phyloP scores from a whole-genome alignment of 2,113 vertebrate genomes.

The Rhinoderma darwinii region DNA sequence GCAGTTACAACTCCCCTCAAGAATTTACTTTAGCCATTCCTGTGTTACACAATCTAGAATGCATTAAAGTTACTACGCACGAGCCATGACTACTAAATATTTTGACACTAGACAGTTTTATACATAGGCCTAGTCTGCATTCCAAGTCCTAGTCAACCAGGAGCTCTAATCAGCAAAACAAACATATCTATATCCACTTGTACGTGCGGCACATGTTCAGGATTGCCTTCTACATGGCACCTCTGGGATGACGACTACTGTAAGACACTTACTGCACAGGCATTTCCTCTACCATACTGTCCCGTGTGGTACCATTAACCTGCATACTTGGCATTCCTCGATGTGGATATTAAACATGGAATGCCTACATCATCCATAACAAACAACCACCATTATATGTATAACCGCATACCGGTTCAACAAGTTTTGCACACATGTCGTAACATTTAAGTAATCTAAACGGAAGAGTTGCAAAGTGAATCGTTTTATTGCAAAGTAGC shows the following conservation, averaged over 20 bases:
- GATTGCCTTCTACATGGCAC: neutral
- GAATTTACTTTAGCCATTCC: neutral
- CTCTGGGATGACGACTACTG: neutral
- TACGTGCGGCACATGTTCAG: neutral
- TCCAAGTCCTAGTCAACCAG: neutral
- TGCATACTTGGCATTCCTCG: conserved; percentile 26
- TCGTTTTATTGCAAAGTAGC: neutral
- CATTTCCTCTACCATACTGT: neutral
- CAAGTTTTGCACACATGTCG: conserved; percentile 19
- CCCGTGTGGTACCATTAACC: neutral
- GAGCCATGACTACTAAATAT: neutral
- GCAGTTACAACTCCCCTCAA: neutral
- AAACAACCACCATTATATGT: neutral
- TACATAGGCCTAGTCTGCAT: neutral
- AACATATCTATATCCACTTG: neutral
- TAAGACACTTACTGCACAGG: neutral
- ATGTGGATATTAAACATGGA: conserved; percentile 23
- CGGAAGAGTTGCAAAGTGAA: neutral
- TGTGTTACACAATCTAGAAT: neutral
- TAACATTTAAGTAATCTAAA: neutral
- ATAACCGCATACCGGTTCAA: neutral
- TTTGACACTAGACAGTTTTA: neutral
- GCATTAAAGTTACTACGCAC: neutral
- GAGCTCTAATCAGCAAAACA: neutral
- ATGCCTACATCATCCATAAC: neutral